phyloP scores from a whole-genome alignment of 64 coral and sea anemone genomes.

The Montipora capricornis region DNA sequence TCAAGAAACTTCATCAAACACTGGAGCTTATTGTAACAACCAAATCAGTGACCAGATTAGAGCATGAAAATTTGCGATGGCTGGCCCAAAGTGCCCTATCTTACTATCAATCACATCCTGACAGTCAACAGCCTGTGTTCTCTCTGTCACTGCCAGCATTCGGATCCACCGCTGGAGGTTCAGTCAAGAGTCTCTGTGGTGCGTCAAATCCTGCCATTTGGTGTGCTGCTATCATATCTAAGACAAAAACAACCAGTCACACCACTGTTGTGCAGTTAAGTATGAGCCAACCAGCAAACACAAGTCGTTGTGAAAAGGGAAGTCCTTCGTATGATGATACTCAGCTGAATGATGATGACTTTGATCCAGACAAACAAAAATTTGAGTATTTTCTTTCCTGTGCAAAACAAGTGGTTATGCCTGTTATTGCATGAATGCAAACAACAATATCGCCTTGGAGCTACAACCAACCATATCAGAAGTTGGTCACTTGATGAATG shows the following conservation, averaged over 20 bases:
- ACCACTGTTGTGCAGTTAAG: slow-evolving; percentile 90
- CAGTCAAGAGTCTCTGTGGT: slow-evolving; percentile 73
- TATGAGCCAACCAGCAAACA: slow-evolving; percentile 25
- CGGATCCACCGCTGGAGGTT: slow-evolving; percentile 70
- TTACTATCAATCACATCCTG: slow-evolving; percentile 73
- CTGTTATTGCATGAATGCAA: slow-evolving; percentile 6
- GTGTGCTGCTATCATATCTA: slow-evolving; percentile 80
- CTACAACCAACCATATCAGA: no score
- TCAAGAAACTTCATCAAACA: slow-evolving; percentile 81
- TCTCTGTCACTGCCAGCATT: slow-evolving; percentile 91
- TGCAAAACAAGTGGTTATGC: slow-evolving; percentile 61
- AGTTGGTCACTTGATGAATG: no score
- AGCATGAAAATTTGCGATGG: slow-evolving; percentile 78
- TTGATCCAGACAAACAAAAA: slow-evolving; percentile 51
- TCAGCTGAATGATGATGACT: slow-evolving; percentile 52
- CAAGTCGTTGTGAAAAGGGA: not conserved
- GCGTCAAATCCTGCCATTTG: slow-evolving; percentile 75
- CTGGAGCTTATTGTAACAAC: slow-evolving; percentile 83
- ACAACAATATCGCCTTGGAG: not conserved
- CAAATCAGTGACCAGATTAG: slow-evolving; percentile 73
- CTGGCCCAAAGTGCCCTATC: slow-evolving; percentile 74
- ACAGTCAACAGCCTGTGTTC: slow-evolving; percentile 72
- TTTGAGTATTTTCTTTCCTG: slow-evolving; percentile 65
- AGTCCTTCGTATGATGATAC: slow-evolving; percentile 22
- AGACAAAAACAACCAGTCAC: slow-evolving; percentile 64